Base-by-base conservation (phyloP, 2,113 vertebrate genomes). In the Orientallactaga bullata region DNA sequence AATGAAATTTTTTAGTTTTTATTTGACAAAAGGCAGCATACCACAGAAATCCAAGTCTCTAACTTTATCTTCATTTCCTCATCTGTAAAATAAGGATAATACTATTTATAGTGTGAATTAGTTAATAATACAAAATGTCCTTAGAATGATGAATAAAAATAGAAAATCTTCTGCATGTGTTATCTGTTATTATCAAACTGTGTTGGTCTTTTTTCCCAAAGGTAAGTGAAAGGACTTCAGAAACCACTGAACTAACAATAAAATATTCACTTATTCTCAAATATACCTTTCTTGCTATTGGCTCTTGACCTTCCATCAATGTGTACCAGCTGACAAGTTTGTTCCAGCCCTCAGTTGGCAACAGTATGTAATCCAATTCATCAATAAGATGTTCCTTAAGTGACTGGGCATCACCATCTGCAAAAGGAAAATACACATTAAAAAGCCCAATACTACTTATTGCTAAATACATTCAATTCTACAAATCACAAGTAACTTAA, bases 331-430 rank as follows among this genome's bases (percentile, higher is more conserved):
- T 99, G 97, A 99, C 99, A 68, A 99, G 98, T 97, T 99, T 99
- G 97, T 99, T 99, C 99, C 99, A 99, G 97, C 99, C 99, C 95
- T 99, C 99, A 35, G 99, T 99, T 60, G 99, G 99, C 93, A 99
- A 98, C 93, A 99, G 98, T 97, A 99, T 99, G 97, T 99, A 99
- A 98, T 99, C 99, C 95, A 99, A 98, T 98, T 99, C 99, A 97
- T 99, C 99, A 77, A 99, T 99, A 97, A 99, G 99, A 98, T 99
- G 99, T 65, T 99, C 99, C 96, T 99, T 99, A 97, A 99, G 99
- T 94, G 99, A 99, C 96, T 99, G 98, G 83, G 99, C 99, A 86
- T 99, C 99, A 65, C 99, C 99, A 98, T 99, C 99, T 99, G 80
- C 2, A 97, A 98, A 63, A 30, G 81, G 97, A 95, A 93, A 94